phyloP scores from a whole-genome alignment of 2,888 invertebrate species.

The Tetragonisca angustula region DNA sequence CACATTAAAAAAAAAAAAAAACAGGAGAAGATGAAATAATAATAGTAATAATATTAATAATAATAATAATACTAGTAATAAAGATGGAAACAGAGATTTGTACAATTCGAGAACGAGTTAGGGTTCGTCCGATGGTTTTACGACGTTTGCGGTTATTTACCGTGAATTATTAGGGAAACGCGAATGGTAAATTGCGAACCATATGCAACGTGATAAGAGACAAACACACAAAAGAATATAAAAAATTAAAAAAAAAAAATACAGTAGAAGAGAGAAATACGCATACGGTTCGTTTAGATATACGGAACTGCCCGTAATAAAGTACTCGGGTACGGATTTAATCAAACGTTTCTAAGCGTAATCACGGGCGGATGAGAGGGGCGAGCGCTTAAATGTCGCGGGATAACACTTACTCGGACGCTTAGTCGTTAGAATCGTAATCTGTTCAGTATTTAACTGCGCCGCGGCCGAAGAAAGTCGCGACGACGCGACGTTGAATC shows the following conservation, averaged over 20 bases:
- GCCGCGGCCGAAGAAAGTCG: constrained; percentile 25
- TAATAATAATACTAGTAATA: not conserved
- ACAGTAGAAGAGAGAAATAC: not conserved
- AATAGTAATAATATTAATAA: not conserved
- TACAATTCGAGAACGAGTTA: constrained; percentile 78
- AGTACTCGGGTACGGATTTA: constrained; percentile 60
- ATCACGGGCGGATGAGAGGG: constrained; percentile 60
- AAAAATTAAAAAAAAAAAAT: not conserved
- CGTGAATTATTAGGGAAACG: constrained; percentile 57
- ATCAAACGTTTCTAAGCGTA: constrained; percentile 62
- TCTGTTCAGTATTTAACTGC: constrained; percentile 59
- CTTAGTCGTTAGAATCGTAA: constrained; percentile 64
- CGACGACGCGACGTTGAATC: constrained; percentile 8
- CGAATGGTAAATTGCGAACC: constrained; percentile 32
- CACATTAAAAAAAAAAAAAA: not conserved
- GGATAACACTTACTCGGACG: constrained; percentile 57
- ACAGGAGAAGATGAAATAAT: not conserved
- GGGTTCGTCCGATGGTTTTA: constrained; percentile 76
- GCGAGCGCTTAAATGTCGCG: constrained; percentile 34
- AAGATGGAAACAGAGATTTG: constrained; percentile 67
- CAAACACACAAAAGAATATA: not conserved
- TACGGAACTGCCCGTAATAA: constrained; percentile 69
- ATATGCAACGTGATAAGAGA: not conserved
- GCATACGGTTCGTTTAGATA: constrained; percentile 67
- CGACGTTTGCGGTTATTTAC: constrained; percentile 38